Evolutionary conservation across 2,113 vertebrate genomes (phyloP), one percentile per base, ranked within the genome.

Genomic region (Oryzias curvinotus): DNA sequence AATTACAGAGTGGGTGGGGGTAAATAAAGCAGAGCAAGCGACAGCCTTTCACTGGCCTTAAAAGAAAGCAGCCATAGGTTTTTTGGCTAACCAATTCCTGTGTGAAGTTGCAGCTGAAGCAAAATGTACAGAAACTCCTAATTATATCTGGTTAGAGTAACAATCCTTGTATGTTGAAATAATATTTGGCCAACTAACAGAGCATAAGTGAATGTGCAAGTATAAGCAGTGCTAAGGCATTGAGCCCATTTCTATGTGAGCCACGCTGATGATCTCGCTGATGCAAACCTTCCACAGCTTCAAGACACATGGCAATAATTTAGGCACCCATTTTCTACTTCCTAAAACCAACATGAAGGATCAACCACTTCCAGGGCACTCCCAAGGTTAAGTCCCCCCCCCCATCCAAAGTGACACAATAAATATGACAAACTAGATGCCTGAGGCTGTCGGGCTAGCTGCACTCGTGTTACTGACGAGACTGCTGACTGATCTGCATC

Each of bases 271-370:
- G 84, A 83, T 89, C 62, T 71, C 80, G 48, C 84, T 78, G 82
- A 88, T 92, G 90, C 87, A 71, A 83, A 90, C 88, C 16, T 87
- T 85, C 78, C 80, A 83, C 86, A 82, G 84, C 82, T 88, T 80
- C 74, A 54, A 90, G 88, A 89, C 92, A 94, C 93, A 93, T 94
- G 92, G 92, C 86, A 92, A 88, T 89, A 93, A 94, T 94, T 90
- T 94, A 91, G 54, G 69, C 77, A 62, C 81, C 85, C 91, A 93
- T 93, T 91, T 89, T 91, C 81, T 88, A 88, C 83, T 90, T 92
- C 87, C 89, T 89, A 83, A 92, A 89, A 85, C 88, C 85, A 90
- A 92, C 91, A 88, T 75, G 80, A 77, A 83, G 85, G 86, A 88
- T 88, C 83, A 86, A 83, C 80, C 85, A 85, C 86, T 89, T 88